A percentile compares a stretch with the other conserved stretches of the same genome.
These are phyloP conservation scores for Cataglyphis albicans DNA, from an alignment of 2,888 invertebrate species.

Conservation along the genomic window DNA sequence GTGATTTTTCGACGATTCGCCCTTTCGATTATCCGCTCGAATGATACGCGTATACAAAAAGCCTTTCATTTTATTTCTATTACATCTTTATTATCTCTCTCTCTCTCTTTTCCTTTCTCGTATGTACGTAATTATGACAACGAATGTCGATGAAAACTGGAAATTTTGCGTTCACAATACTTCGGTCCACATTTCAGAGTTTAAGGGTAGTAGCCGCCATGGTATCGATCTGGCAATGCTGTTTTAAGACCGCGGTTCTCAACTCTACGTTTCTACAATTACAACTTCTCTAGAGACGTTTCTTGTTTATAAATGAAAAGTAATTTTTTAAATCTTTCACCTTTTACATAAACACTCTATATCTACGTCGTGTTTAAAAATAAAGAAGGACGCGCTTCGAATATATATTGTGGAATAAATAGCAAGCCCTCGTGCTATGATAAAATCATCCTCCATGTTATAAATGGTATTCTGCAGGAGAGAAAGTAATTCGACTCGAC, in stretches of 20 bases:
- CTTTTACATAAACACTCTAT: background rate
- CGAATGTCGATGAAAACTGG: constrained; percentile 38
- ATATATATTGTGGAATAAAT: constrained; percentile 19
- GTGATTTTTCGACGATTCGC: background rate
- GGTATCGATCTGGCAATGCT: constrained; percentile 83
- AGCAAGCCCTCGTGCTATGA: background rate
- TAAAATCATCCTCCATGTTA: background rate
- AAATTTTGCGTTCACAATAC: constrained; percentile 66
- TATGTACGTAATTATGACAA: background rate
- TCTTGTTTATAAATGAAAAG: background rate
- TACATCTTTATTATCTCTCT: background rate
- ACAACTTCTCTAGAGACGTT: background rate
- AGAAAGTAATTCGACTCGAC: constrained; percentile 5
- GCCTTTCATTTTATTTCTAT: background rate
- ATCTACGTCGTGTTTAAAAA: constrained; percentile 16
- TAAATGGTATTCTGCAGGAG: background rate
- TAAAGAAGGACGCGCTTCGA: background rate
- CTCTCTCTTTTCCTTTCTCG: background rate
- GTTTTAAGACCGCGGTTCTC: constrained; percentile 82
- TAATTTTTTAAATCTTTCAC: background rate
- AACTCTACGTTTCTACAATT: constrained; percentile 60
- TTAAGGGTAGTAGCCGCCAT: constrained; percentile 79
- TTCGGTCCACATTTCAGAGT: constrained; percentile 79
- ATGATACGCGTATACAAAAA: background rate
- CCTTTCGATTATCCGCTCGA: background rate